Evolutionary conservation across 2,113 vertebrate genomes (phyloP).

Genomic region (Prietella phreatophila): DNA sequence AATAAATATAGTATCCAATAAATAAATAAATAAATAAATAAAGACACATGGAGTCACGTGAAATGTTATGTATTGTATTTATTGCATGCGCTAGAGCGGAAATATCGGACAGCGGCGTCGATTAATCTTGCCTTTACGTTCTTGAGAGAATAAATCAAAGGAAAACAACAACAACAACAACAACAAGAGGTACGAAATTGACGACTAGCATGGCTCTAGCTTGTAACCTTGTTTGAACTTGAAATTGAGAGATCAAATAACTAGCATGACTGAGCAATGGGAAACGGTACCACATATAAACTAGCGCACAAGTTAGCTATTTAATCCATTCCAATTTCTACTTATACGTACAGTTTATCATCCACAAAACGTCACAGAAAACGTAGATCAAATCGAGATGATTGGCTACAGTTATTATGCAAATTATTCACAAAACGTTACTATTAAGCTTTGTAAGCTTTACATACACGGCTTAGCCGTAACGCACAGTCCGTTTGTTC

Average conservation of each 20-base stretch:
- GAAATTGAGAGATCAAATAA: no score
- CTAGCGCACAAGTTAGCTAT: not conserved
- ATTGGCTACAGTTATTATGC: not conserved
- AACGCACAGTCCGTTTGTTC: not conserved
- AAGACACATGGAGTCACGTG: not conserved
- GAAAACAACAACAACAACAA: not conserved
- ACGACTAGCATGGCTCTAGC: not conserved
- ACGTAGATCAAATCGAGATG: not conserved
- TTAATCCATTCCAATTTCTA: not conserved
- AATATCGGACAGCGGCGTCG: not conserved
- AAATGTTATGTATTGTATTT: not conserved
- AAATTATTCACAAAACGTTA: not conserved
- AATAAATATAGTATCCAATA: not conserved
- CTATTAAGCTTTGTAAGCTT: not conserved
- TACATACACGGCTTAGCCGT: not conserved
- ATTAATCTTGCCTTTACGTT: not conserved
- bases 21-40: not conserved
- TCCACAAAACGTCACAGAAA: not conserved
- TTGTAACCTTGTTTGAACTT: not conserved
- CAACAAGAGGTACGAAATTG: not conserved
- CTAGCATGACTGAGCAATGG: no score
- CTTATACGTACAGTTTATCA: not conserved
- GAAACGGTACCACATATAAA: not conserved
- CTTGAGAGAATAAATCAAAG: not conserved
- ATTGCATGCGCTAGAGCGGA: not conserved